Evolutionary conservation across 2,113 vertebrate genomes (phyloP).

Genomic region (Lynx canadensis): DNA sequence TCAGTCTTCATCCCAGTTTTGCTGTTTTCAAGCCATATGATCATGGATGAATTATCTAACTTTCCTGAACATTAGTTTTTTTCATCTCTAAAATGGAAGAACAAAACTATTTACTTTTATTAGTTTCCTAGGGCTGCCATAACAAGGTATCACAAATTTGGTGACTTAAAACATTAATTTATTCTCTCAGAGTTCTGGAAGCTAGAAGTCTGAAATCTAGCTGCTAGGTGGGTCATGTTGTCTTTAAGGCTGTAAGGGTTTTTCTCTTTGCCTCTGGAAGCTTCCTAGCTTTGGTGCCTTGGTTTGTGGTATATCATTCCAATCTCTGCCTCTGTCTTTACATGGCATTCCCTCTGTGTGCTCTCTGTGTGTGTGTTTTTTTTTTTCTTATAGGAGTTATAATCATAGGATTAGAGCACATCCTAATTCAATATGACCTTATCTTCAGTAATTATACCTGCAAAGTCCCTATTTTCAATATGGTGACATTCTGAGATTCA

Average conservation of each 20-base stretch:
- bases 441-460: not conserved
- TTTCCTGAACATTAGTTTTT: not conserved
- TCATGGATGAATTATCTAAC: not conserved
- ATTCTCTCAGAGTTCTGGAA: not conserved
- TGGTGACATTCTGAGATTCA: constrained; percentile 4
- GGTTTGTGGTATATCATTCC: not conserved
- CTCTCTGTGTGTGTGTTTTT: not conserved
- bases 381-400: not conserved
- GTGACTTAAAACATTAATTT: not conserved
- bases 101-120: not conserved
- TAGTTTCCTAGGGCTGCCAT: not conserved
- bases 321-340: not conserved
- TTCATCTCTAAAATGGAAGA: not conserved
- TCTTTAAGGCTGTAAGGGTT: not conserved
- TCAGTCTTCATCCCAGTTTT: not conserved
- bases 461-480: not conserved
- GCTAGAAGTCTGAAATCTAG: not conserved
- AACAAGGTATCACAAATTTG: not conserved
- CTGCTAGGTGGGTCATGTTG: not conserved
- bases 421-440: not conserved
- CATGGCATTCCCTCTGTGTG: not conserved
- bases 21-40: not conserved
- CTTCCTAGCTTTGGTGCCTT: not conserved
- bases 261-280: not conserved
- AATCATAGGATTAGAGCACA: not conserved